Evolutionary conservation across 2,797 vertebrate genomes (phyloP), one percentile per base, ranked within the genome.

Genomic region (Molossus alvarezi): DNA sequence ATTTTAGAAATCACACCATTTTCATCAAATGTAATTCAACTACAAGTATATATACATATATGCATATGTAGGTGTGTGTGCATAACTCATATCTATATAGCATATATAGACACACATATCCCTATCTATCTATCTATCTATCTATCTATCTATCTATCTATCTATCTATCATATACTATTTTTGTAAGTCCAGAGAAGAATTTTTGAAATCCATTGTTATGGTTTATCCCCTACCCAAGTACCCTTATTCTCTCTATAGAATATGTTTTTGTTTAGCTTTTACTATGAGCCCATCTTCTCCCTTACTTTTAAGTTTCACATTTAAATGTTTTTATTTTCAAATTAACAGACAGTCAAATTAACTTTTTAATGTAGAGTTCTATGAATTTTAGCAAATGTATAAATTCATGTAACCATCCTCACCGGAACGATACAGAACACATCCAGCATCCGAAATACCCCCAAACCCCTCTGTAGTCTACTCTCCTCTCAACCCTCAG

Each of bases 381-480:
- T 37, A 20, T 45, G 13, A 75, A 81, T 33, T 23, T 41, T 51
- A 72, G 60, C 21, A 9, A 5, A 23, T 45, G 37, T 29, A 25
- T 25, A 65, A 58, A 58, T 65, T 13, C 53, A 9, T 17, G 18
- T 51, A 80, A 51, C 65, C 15, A 18, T 33, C n/a, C 37, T 7
- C 48, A 58, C 7, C 13, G 17, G 62, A 67, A 79, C 37, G n/a
- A 84, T 57, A 58, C 20, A 84, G 29, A 77, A 57, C 6, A 33
- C 13, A 33, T 0, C 48, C 10, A 5, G 48, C 5, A n/a, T 1
- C 69, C 55, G n/a, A 4, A 41, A 15, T 33, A 9, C 13, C 33
- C 8, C 58, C 69, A 4, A 2, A 4, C 11, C 15, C 6, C 25
- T 25, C 5, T 27, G 10, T 2, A 2, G 8, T 21, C 3, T 0